Conservation (phyloP, 2,797 vertebrate genomes). For the Tapera naevia region DNA sequence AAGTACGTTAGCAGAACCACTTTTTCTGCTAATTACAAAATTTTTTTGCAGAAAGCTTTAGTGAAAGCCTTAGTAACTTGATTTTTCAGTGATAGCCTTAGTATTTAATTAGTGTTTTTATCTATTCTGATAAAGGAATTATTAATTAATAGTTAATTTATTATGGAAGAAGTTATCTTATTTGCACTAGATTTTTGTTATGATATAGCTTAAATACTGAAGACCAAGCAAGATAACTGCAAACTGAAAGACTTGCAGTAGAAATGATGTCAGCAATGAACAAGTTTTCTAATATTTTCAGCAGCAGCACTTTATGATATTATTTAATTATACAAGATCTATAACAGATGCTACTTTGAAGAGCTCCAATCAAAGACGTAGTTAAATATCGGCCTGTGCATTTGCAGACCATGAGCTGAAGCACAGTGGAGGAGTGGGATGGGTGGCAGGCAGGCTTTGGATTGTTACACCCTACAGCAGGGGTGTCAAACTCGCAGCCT, state of each 20-base stretch:
- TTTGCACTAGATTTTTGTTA: background rate
- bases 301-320: background rate
- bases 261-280: background rate
- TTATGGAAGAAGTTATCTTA: background rate
- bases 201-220: background rate
- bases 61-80: background rate
- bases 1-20: background rate
- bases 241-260: background rate
- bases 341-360: background rate
- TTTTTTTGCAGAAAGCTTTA: background rate
- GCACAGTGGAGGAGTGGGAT: rapidly evolving
- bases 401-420: background rate
- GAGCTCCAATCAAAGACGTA: background rate
- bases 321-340: background rate
- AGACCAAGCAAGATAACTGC: background rate
- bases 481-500: too few relatives aligned
- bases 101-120: background rate
- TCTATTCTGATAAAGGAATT: background rate
- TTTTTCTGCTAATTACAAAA: background rate
- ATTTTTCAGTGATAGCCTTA: background rate
- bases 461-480: too few relatives aligned
- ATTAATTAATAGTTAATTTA: background rate
- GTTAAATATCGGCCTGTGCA: background rate
- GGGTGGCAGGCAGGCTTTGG: too few relatives aligned
- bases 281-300: background rate